These are phyloP conservation scores for Pterobdella sp. DNA, from an alignment of 2,888 invertebrate species.

Conservation along the genomic window DNA sequence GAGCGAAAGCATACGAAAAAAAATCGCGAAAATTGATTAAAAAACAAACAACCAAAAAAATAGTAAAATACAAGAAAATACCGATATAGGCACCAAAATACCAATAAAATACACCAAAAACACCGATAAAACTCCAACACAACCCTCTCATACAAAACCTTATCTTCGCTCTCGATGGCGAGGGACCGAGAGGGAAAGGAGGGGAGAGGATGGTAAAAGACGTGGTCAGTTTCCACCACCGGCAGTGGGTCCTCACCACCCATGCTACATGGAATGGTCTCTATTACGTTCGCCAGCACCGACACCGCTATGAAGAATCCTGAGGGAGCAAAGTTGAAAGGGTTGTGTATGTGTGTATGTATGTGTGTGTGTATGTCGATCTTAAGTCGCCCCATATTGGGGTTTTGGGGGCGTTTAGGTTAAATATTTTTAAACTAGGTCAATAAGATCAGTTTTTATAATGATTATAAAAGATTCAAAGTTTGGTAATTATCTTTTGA, in stretches of 20 bases:
- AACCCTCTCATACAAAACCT: too few relatives aligned
- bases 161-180: background rate
- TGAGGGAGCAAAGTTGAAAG: background rate
- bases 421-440: too few relatives aligned
- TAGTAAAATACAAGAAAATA: too few relatives aligned
- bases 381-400: background rate
- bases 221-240: background rate
- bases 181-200: slow-evolving; percentile 3
- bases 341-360: background rate
- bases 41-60: too few relatives aligned
- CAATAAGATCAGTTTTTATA: too few relatives aligned
- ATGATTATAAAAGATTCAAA: too few relatives aligned
- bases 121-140: too few relatives aligned
- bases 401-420: background rate
- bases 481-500: too few relatives aligned
- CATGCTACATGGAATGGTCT: slow-evolving; percentile 82
- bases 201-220: background rate
- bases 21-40: too few relatives aligned
- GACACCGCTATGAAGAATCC: slow-evolving; percentile 99
- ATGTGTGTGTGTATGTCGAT: background rate
- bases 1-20: too few relatives aligned
- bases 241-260: background rate
- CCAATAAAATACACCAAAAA: too few relatives aligned
- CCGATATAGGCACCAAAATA: too few relatives aligned
- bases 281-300: slow-evolving; percentile 96